Percentiles rank a stretch among this genome's conserved stretches.
Conservation (phyloP, 2,888 invertebrate species). For the Glomeris marginata region DNA sequence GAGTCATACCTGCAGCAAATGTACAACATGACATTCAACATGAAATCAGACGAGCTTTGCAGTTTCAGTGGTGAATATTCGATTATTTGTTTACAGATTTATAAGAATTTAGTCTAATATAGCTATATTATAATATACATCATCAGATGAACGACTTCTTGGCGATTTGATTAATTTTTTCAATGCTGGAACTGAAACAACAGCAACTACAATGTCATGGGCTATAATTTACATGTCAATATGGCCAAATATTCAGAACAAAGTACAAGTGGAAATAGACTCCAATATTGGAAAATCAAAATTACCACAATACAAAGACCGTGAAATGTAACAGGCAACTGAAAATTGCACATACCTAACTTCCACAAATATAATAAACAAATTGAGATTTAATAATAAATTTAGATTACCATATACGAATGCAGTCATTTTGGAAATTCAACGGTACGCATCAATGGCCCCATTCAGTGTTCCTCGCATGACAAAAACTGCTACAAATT, state of each 20-base stretch:
- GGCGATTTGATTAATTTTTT: conserved; percentile 3
- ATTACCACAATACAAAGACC: neutral
- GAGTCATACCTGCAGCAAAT: too few species aligned
- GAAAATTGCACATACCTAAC: too few species aligned
- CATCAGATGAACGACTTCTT: neutral
- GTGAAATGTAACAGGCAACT: neutral
- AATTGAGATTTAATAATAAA: too few species aligned
- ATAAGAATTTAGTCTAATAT: too few species aligned
- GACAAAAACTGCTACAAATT: conserved; percentile 19
- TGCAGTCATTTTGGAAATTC: conserved; percentile 23
- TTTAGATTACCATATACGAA: conserved; percentile 19
- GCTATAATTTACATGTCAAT: conserved; percentile 1
- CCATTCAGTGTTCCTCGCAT: conserved; percentile 20
- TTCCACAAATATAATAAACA: too few species aligned
- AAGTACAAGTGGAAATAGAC: conserved; percentile 3
- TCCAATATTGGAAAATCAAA: neutral
- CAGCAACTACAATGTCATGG: conserved; percentile 1
- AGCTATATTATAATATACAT: too few species aligned
- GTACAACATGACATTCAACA: too few species aligned
- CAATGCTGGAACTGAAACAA: conserved; percentile 3
- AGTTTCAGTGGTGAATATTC: too few species aligned
- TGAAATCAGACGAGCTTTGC: too few species aligned
- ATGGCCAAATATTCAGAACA: conserved; percentile 4
- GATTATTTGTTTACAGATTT: too few species aligned
- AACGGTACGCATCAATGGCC: conserved; percentile 20